phyloP scores from a whole-genome alignment of 2,797 vertebrate genomes.

The Acanthis flammea region DNA sequence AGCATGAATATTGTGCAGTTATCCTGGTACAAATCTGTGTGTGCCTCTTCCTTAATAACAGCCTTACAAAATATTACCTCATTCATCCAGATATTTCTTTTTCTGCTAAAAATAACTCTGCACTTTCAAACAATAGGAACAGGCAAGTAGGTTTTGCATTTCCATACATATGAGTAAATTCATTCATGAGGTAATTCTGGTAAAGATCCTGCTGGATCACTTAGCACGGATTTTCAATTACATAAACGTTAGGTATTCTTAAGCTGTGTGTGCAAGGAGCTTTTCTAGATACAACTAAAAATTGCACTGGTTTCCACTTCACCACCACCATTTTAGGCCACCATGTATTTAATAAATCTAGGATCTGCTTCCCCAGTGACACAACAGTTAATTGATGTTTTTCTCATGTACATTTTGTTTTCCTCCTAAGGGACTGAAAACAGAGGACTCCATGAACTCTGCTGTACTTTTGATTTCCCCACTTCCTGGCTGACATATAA shows the following conservation, averaged over 20 bases:
- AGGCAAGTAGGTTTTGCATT: background rate
- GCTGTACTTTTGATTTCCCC: constrained; percentile 42
- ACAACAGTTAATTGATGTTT: constrained; percentile 27
- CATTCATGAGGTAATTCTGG: background rate
- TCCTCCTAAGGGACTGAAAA: constrained; percentile 37
- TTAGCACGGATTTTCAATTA: background rate
- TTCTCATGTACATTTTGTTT: constrained; percentile 21
- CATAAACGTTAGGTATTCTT: background rate
- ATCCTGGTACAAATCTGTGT: background rate
- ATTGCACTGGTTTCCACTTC: background rate
- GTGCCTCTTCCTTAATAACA: background rate
- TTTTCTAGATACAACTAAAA: background rate
- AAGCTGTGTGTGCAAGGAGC: background rate
- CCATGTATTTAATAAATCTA: background rate
- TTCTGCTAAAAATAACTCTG: background rate
- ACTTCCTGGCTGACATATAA: constrained; percentile 44
- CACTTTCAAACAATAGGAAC: background rate
- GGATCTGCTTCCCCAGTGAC: background rate
- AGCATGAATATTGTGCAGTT: background rate
- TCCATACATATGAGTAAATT: background rate
- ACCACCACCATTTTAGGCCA: background rate
- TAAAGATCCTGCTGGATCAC: background rate
- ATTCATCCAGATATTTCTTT: background rate
- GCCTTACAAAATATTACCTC: background rate
- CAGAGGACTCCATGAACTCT: constrained; percentile 35